Evolutionary conservation across 2,888 invertebrate species (phyloP), one percentile per base, ranked within the genome.

Genomic region (Heliconius ethilla): DNA sequence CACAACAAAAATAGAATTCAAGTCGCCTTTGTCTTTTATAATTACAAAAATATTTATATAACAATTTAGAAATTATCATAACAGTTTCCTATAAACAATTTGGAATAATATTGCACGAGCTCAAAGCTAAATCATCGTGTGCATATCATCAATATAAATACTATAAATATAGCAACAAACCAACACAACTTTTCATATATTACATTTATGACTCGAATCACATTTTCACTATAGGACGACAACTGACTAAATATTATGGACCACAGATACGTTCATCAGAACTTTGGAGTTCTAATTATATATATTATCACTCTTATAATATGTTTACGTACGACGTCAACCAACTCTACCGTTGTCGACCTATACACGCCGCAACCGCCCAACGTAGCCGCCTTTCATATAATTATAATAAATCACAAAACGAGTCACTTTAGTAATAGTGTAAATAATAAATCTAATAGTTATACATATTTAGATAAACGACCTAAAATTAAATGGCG

Each of bases 51-150:
- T 93, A 93, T 90, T 88, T 87, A 87, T 91, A 91, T 92, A 93
- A 93, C 91, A 93, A 93, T 93, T 93, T 93, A 90, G 93, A 93
- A 93, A 92, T 92, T 91, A 93, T 89, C 87, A 91, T 89, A 93
- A 92, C 91, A 92, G 86, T 90, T 87, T 75, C 85, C 87, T 89
- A 91, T 89, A 92, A 92, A 92, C 88, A 93, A 93, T 93, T 93
- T 94, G 93, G 93, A 93, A 93, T 93, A 92, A 89, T 92, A 92
- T 93, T 92, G 92, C 94, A 94, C 94, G 89, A 93, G 93, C 92
- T 92, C 90, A 89, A 90, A 92, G 93, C 91, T 91, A 93, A 92
- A 91, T 89, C 84, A 90, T 85, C 81, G 88, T 89, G 93, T 93
- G 94, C 92, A 91, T 88, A 79, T 88, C 86, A 76, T 79, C 76